Percentiles rank a stretch among this genome's conserved stretches.
Conservation (phyloP, 1,140 invertebrate genomes). For the Laupala kohalensis region DNA sequence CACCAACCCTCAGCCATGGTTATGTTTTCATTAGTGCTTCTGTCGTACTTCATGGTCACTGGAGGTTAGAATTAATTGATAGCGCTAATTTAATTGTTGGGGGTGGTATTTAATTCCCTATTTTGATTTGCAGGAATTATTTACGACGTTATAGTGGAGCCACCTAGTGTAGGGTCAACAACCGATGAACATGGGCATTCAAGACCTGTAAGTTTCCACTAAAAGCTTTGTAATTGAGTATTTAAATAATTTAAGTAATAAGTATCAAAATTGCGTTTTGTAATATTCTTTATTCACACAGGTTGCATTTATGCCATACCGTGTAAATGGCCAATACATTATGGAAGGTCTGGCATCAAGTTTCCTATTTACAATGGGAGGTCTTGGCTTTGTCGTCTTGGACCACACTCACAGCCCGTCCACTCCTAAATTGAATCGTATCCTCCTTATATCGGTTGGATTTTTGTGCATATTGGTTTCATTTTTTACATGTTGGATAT, state of each 20-base stretch:
- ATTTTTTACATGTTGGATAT: conserved; percentile 93
- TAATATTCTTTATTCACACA: conserved; percentile 23
- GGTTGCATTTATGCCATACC: conserved; percentile 96
- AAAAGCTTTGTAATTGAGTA: neutral
- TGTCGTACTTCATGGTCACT: conserved; percentile 95
- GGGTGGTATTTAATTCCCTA: conserved; percentile 5
- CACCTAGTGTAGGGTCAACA: conserved; percentile 92
- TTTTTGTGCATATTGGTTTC: conserved; percentile 88
- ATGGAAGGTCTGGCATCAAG: conserved; percentile 96
- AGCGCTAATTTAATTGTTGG: neutral
- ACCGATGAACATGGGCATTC: conserved; percentile 94
- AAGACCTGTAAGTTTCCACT: conserved; percentile 52
- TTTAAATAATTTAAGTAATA: neutral
- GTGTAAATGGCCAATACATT: conserved; percentile 97
- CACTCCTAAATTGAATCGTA: conserved; percentile 82
- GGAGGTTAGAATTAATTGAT: conserved; percentile 56
- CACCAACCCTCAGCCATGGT: conserved; percentile 86
- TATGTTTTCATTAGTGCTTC: conserved; percentile 76
- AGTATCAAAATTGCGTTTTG: neutral
- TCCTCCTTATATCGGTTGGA: conserved; percentile 82
- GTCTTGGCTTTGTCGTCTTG: conserved; percentile 90
- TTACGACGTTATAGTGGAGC: conserved; percentile 97
- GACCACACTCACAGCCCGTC: conserved; percentile 86
- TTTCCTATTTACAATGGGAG: conserved; percentile 91
- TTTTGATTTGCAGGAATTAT: conserved; percentile 68